Evolutionary conservation across 2,113 vertebrate genomes (phyloP), one percentile per base, ranked within the genome.

Genomic region (Centropristis striata): DNA sequence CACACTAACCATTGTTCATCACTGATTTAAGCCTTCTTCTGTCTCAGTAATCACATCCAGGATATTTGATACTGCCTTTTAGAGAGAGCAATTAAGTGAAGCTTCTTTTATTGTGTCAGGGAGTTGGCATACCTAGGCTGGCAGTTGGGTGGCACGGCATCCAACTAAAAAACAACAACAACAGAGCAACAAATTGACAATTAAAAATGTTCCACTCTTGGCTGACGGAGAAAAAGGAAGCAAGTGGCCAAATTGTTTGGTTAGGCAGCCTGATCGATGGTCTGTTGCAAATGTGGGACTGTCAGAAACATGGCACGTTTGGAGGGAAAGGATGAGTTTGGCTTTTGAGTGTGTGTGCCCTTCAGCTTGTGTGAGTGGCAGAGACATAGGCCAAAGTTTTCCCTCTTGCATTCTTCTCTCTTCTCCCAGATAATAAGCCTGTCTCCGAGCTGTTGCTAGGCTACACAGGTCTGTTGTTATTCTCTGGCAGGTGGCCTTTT

Each of bases 371-470:
- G 59, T 66, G 80, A 80, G 53, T 75, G 78, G 76, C 44, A 75
- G 85, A 86, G 60, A 85, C 49, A 57, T 3, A 63, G 67, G 69
- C 72, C 41, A 71, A 85, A 87, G 78, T 86, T 92, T 88, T 71
- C 68, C 60, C 85, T 81, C 46, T 70, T 47, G 81, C 37, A 46
- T 76, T 84, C 76, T 37, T 84, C 83, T 73, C 75, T 81, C 81
- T 71, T 83, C 54, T 72, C 73, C 63, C 61, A 64, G 70, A 67
- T 90, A 92, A 90, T 90, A 91, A 81, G 83, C 83, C 71, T 25
- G 27, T 75, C 81, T 84, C 54, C 1, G 21, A 82, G 85, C 86
- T 90, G 92, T 94, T 94, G 93, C 93, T 91, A 93, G 90, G 92
- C 84, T 88, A 93, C 92, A 78, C 73, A 41, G 64, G 60, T 85